These are phyloP conservation scores for Ochotona curzoniae DNA, from an alignment of 2,113 vertebrate genomes.

Conservation along the genomic window DNA sequence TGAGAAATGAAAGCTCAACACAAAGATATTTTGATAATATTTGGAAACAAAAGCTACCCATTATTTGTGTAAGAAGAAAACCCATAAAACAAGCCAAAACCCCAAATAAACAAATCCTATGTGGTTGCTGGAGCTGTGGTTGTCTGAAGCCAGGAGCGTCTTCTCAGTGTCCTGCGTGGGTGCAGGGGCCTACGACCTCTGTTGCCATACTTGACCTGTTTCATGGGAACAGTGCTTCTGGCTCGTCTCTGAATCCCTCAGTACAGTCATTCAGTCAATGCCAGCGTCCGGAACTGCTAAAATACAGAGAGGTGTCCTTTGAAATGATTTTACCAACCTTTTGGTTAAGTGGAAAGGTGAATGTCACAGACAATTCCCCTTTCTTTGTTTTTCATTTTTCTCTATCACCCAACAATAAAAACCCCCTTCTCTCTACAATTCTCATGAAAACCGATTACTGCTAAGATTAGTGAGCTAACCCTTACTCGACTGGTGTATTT, in stretches of 20 bases:
- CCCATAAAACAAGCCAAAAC: background rate
- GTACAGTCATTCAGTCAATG: background rate
- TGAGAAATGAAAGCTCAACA: background rate
- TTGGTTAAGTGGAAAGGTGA: slow-evolving; percentile 24
- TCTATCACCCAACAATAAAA: slow-evolving; percentile 48
- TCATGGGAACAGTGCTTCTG: background rate
- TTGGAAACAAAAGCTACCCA: background rate
- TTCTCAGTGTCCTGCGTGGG: too few relatives aligned
- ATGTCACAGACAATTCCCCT: slow-evolving; percentile 59
- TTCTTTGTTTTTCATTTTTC: slow-evolving; percentile 56
- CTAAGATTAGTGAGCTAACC: slow-evolving; percentile 46
- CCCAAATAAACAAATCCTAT: background rate
- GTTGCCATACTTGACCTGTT: background rate
- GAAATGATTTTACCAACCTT: slow-evolving; percentile 43
- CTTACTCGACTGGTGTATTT: background rate
- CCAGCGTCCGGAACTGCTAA: background rate
- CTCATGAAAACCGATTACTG: background rate
- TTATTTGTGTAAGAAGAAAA: background rate
- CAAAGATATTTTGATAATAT: background rate
- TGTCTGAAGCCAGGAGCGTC: too few relatives aligned
- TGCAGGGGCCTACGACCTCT: background rate
- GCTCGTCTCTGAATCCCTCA: background rate
- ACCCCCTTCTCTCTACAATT: slow-evolving; percentile 61
- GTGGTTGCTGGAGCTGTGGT: background rate
- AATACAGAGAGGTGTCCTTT: slow-evolving; percentile 10